Evolutionary conservation across 2,888 invertebrate species (phyloP).

Genomic region (Ganaspis brasiliensis): DNA sequence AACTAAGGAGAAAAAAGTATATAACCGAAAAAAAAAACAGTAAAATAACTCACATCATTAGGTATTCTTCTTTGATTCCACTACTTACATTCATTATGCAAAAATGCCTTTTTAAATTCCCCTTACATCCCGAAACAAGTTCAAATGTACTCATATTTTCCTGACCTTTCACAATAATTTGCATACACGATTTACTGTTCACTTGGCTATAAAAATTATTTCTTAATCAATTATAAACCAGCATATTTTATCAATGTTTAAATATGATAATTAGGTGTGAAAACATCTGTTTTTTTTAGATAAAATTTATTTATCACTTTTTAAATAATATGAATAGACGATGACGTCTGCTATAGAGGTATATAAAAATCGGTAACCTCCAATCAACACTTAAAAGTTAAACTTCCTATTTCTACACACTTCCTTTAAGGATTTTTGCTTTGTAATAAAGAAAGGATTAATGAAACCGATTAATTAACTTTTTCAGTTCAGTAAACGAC

Average conservation of each 20-base stretch:
- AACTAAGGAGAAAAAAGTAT: not conserved
- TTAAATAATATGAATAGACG: not conserved
- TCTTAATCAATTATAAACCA: not conserved
- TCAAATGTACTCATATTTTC: conserved; percentile 16
- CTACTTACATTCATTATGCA: conserved; percentile 16
- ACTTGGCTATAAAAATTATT: not conserved
- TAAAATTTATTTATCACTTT: not conserved
- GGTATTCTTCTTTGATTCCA: not conserved
- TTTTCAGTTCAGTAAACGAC: conserved; percentile 1
- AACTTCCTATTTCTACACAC: conserved; percentile 25
- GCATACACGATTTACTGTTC: not conserved
- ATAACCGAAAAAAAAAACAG: not conserved
- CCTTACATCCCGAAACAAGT: not conserved
- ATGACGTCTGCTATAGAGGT: not conserved
- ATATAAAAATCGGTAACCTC: conserved; percentile 16
- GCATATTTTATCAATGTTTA: not conserved
- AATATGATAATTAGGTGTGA: not conserved
- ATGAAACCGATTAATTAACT: not conserved
- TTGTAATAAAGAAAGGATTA: conserved; percentile 7
- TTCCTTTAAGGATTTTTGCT: conserved; percentile 6
- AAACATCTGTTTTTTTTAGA: not conserved
- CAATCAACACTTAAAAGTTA: conserved; percentile 18
- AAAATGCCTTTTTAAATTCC: not conserved
- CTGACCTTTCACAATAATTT: conserved; percentile 35
- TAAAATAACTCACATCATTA: conserved; percentile 16